Evolutionary conservation across 2,888 invertebrate species (phyloP).

Genomic region (Dasypolia templi): DNA sequence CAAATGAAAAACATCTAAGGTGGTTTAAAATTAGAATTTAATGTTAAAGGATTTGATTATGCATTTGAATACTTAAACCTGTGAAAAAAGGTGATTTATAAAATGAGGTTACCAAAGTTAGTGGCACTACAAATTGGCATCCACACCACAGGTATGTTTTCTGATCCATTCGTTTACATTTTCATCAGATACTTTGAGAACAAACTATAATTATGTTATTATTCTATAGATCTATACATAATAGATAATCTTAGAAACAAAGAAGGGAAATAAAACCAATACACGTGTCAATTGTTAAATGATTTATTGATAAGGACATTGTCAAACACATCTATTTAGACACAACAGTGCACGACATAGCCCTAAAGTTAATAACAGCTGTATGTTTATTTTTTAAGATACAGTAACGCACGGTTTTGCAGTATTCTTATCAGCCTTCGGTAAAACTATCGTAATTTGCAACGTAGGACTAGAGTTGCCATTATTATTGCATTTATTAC

Average conservation of each 20-base stretch:
- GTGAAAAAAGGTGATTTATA: too few species aligned
- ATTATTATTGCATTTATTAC: conserved; percentile 21
- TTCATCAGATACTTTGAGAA: too few species aligned
- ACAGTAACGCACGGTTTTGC: conserved; percentile 12
- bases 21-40: background rate
- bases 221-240: background rate
- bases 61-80: too few species aligned
- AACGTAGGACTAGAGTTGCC: conserved; percentile 24
- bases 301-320: conserved; percentile 27
- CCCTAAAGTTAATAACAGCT: background rate
- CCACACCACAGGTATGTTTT: background rate
- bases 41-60: background rate
- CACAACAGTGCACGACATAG: background rate
- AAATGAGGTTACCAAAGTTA: too few species aligned
- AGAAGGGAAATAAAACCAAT: background rate
- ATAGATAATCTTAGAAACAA: background rate
- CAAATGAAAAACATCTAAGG: background rate
- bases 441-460: conserved; percentile 57
- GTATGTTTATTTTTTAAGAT: background rate
- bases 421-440: conserved; percentile 25
- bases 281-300: background rate
- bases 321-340: background rate
- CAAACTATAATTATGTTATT: background rate
- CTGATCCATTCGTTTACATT: background rate
- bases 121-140: background rate